Evolutionary conservation across 2,113 vertebrate genomes (phyloP), one percentile per base, ranked within the genome.

Genomic region (Pangasianodon hypophthalmus): DNA sequence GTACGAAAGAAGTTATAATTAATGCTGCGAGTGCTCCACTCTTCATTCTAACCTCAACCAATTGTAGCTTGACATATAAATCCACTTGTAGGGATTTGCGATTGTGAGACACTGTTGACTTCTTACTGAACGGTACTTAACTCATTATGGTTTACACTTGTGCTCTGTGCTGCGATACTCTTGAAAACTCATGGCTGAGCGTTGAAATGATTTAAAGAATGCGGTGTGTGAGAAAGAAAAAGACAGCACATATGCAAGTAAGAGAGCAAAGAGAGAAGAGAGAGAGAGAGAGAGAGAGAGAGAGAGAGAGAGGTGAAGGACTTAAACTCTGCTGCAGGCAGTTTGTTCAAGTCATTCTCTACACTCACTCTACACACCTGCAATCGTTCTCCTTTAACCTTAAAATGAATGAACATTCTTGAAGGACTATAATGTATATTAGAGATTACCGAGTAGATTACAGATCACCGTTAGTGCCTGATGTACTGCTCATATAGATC

Each of bases 101-200:
- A 46, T 19, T 7, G 60, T 29, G 83, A 64, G 37, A 85, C 84
- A 50, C 62, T 69, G 44, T 85, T 85, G 84, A 85, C 84, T 64
- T 67, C 24, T 46, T 64, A 7, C 21, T 62, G 84, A 85, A n/a
- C 0, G 14, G 13, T 69, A n/a, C 60, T 85, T 48, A 46, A 67
- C 41, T 85, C 84, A 10, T 67, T 67, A 37, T 13, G 19, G 18
- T 84, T 44, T 26, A 48, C 58, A 29, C 58, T 64, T 6, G 13
- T 18, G 16, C 14, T 83, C 50, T 11, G 19, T 26, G 16, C 84
- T 5, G 7, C 21, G 60, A 85, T 19, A 32, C 84, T 62, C 6
- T 48, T 1, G 32, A 41, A 73, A 86, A 21, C 16, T 71, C 64
- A 4, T 11, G 5, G 32, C 56, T 26, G 82, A 37, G 54, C 44